Evolutionary conservation across 2,888 invertebrate genomes (phyloP), one percentile per base, ranked within the genome.

Genomic region (Melanophora roralis): DNA sequence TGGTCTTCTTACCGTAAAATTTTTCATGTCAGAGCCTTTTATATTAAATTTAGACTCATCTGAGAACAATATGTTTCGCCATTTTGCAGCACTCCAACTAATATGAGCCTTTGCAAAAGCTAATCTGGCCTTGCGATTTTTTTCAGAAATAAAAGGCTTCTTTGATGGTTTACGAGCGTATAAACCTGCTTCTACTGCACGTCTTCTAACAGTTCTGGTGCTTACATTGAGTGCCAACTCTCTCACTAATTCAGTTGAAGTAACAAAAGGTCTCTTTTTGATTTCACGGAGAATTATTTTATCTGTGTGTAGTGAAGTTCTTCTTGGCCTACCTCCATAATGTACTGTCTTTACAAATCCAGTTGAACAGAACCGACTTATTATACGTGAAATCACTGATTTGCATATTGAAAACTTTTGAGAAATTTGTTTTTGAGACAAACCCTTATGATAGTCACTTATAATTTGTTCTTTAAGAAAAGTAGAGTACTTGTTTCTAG

Each of bases 361-460:
- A 38, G 2, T 38, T 6, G n/a, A 38, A 38, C 4, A 43, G 23
- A 21, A 55, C 62, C 14, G 51, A 40, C 77, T 6, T n/a, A 51
- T 47, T 62, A 68, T 47, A 55, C 53, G n/a, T 43, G 65, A 27
- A 65, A 36, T 38, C 12, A 38, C 38, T 8, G 38, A 38, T 38
- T 38, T 38, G 0, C 38, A 12, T 38, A 38, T 12, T 38, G n/a
- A 38, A 38, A 38, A 38, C 38, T 38, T 38, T 36, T 36, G 11
- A 12, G 38, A 38, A 38, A 38, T 38, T 38, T 36, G n/a, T 38
- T 36, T 36, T 36, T 36, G 36, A 11, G 36, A 36, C 9, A 36
- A 1, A 5, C 38, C 38, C 6, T 38, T 38, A 12, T 38, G 38
- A 12, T 38, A 38, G 38, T 38, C 38, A 38, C 38, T 38, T 38